These are phyloP conservation scores for Oreohelix idahoensis DNA, from an alignment of 1,140 invertebrate genomes.

Conservation along the genomic window DNA sequence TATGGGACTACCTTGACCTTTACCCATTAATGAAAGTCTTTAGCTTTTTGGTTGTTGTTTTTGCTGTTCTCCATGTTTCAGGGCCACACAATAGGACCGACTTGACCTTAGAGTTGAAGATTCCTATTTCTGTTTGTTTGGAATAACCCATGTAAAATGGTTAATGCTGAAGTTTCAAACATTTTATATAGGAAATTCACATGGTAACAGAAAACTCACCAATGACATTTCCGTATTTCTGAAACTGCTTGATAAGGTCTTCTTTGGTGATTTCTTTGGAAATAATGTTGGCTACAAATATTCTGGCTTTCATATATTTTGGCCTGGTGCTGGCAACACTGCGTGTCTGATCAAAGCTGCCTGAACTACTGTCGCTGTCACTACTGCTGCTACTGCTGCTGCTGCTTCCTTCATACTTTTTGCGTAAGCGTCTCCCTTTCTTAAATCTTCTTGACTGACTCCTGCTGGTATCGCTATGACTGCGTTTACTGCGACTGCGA, in stretches of 20 bases:
- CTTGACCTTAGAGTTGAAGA: too few species aligned
- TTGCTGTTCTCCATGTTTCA: too few species aligned
- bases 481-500: not conserved
- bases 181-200: too few species aligned
- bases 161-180: too few species aligned
- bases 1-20: too few species aligned
- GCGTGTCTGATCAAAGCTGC: not conserved
- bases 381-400: constrained; percentile 6
- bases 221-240: constrained; percentile 34
- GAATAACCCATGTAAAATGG: too few species aligned
- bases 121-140: too few species aligned
- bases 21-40: too few species aligned
- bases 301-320: constrained; percentile 29
- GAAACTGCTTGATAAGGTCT: constrained; percentile 32
- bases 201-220: too few species aligned
- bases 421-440: too few species aligned
- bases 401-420: not conserved
- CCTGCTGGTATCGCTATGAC: not conserved
- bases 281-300: constrained; percentile 35
- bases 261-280: constrained; percentile 32
- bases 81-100: too few species aligned
- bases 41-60: too few species aligned
- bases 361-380: not conserved
- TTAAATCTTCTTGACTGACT: not conserved
- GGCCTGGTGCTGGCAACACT: constrained; percentile 18